phyloP scores from a whole-genome alignment of 2,888 invertebrate species.

The Volucella inflata region DNA sequence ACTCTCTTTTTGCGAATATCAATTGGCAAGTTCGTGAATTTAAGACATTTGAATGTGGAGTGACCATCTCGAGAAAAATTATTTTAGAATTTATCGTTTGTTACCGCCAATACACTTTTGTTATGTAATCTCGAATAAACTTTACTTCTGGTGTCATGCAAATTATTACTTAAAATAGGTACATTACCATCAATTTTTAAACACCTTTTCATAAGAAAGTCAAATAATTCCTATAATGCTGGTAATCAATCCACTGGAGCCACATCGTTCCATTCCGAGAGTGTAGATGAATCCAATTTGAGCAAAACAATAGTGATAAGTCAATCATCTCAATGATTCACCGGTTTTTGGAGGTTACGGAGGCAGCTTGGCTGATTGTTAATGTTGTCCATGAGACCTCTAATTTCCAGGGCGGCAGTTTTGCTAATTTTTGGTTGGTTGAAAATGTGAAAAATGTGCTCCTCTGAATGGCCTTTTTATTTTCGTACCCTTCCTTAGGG shows the following conservation, averaged over 20 bases:
- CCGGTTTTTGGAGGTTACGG: constrained; percentile 20
- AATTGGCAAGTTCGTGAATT: too few relatives aligned
- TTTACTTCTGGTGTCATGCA: too few relatives aligned
- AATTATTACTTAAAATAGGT: too few relatives aligned
- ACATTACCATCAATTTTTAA: too few relatives aligned
- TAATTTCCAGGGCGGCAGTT: background rate
- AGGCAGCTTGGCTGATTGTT: constrained; percentile 14
- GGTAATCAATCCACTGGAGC: constrained; percentile 12
- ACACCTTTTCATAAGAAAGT: constrained; percentile 26
- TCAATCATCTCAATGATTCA: constrained; percentile 14
- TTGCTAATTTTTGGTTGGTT: background rate
- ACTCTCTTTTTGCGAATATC: too few relatives aligned
- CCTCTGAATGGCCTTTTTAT: too few relatives aligned
- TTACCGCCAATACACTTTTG: too few relatives aligned
- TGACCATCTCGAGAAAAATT: too few relatives aligned
- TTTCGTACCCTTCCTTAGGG: too few relatives aligned
- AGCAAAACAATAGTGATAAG: constrained; percentile 15
- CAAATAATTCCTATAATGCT: background rate
- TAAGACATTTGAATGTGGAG: too few relatives aligned
- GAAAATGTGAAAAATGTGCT: background rate
- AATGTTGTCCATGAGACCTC: constrained; percentile 16
- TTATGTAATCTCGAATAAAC: too few relatives aligned
- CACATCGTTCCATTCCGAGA: constrained; percentile 18
- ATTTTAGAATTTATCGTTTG: too few relatives aligned
- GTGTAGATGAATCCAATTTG: constrained; percentile 22